Evolutionary conservation across 2,797 vertebrate genomes (phyloP).

Genomic region (Onychomys leucogaster): DNA sequence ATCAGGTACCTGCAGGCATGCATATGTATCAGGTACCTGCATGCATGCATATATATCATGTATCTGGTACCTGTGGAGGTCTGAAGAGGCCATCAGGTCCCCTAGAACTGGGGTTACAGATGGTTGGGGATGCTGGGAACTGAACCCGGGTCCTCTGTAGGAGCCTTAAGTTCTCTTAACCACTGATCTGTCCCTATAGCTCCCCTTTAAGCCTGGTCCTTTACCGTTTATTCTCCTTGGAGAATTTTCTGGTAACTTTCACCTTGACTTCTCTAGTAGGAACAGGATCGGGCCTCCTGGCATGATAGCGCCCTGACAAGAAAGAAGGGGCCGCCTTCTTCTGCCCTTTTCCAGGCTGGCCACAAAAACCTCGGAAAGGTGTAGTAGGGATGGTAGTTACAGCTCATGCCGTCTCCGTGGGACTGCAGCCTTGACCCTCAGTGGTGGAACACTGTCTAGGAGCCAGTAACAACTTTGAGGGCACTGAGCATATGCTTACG

Average conservation of each 20-base stretch:
- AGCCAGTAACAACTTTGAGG: neutral
- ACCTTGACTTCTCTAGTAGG: neutral
- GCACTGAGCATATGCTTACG: neutral
- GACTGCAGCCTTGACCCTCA: neutral
- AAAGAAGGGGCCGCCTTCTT: neutral
- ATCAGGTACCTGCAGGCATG: too few relatives aligned
- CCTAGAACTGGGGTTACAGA: too few relatives aligned
- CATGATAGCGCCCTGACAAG: neutral
- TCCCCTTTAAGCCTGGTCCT: neutral
- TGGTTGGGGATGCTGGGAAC: neutral
- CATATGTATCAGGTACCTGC: too few relatives aligned
- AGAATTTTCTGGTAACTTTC: constrained; percentile 1
- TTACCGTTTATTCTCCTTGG: neutral
- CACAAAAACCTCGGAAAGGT: neutral
- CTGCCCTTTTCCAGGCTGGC: neutral
- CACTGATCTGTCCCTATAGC: neutral
- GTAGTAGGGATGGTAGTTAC: neutral
- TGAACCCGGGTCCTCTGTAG: neutral
- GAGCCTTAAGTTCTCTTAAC: neutral
- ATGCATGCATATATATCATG: too few relatives aligned
- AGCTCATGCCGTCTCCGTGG: neutral
- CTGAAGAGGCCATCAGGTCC: too few relatives aligned
- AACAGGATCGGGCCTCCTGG: neutral
- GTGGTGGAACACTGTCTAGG: neutral
- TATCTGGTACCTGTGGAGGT: too few relatives aligned